Conservation (phyloP, 2,797 vertebrate genomes). For the Agapornis canus region DNA sequence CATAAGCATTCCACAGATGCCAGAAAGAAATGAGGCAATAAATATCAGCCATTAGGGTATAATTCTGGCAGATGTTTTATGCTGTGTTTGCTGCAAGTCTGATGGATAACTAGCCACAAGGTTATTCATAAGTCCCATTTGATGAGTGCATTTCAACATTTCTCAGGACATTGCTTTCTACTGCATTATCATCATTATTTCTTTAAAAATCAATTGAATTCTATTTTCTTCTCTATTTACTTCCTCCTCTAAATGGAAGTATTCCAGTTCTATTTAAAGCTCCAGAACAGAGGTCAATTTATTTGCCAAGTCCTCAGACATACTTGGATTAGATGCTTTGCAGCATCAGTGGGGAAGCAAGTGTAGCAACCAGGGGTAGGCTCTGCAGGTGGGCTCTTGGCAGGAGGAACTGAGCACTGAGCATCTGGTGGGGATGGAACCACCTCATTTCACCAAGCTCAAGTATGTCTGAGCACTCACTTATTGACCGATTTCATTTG, state of each 20-base stretch:
- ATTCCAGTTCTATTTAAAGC: constrained; percentile 1
- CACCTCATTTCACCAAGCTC: neutral
- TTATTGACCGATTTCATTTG: neutral
- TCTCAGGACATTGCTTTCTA: neutral
- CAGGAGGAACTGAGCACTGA: neutral
- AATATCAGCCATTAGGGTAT: neutral
- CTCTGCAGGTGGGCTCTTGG: neutral
- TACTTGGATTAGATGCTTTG: neutral
- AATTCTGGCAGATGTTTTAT: neutral
- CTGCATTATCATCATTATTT: neutral
- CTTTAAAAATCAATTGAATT: neutral
- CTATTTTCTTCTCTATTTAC: neutral
- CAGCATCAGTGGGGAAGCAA: neutral
- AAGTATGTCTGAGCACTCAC: accelerated
- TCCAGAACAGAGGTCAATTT: neutral
- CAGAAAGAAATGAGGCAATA: constrained; percentile 9
- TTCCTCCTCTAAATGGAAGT: neutral
- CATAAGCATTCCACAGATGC: neutral
- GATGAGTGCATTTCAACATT: neutral
- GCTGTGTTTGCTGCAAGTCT: neutral
- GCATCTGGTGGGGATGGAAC: neutral
- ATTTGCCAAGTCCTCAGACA: neutral
- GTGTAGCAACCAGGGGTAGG: neutral
- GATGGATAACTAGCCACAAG: neutral
- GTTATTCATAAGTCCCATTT: neutral